Evolutionary conservation across 1,140 invertebrate species (phyloP).

Genomic region (Aplysia californica): DNA sequence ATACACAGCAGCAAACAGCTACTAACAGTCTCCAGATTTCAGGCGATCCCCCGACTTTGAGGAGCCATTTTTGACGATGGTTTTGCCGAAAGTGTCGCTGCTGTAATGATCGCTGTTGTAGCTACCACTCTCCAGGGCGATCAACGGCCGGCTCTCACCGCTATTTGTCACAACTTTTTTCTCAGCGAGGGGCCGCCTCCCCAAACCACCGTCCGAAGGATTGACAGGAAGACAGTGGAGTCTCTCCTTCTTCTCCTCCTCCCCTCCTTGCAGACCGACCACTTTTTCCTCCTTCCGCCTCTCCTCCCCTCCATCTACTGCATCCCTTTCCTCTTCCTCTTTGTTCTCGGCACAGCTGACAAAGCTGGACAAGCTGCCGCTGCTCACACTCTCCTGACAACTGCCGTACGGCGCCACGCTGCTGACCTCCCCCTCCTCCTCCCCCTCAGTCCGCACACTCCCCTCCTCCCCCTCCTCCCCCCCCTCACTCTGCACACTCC

Average conservation of each 20-base stretch:
- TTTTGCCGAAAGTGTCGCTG: no score
- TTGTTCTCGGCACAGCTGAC: slow-evolving; percentile 4
- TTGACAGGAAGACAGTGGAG: neutral
- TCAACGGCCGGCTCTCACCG: neutral
- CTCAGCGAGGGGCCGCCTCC: neutral
- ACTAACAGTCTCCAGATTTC: no score
- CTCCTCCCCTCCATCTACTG: neutral
- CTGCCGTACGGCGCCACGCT: neutral
- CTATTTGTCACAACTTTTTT: neutral
- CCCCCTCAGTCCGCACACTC: no score
- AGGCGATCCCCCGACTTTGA: no score
- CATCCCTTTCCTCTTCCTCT: neutral
- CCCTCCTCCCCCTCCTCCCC: no score
- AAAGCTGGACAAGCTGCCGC: slow-evolving; percentile 20
- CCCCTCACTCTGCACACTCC: neutral
- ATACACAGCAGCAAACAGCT: no score
- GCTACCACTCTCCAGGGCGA: slow-evolving; percentile 7
- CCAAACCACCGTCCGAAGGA: no score
- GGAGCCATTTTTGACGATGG: no score
- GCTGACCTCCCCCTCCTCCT: neutral
- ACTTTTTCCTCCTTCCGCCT: neutral
- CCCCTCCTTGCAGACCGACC: no score
- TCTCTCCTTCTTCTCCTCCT: neutral
- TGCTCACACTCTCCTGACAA: slow-evolving; percentile 14
- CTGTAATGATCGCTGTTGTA: no score